A percentile compares a stretch with the other conserved stretches of the same genome.
These are phyloP conservation scores for Isoperla grammatica DNA, from an alignment of 2,888 invertebrate genomes.

Conservation along the genomic window DNA sequence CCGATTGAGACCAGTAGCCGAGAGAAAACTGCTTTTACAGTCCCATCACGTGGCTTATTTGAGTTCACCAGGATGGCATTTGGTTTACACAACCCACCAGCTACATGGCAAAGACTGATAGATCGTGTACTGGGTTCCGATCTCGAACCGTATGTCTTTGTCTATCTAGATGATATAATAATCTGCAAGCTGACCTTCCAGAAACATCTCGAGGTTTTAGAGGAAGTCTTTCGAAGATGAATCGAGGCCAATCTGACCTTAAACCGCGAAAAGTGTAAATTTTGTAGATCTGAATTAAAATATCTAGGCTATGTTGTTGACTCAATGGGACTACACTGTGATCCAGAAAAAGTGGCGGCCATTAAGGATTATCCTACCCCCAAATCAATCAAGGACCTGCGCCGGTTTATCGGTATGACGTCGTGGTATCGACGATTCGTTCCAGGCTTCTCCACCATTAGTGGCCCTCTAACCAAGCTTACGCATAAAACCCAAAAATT, in stretches of 20 bases:
- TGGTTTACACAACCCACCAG: conserved; percentile 35
- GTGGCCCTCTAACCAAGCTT: background rate
- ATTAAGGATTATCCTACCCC: conserved; percentile 31
- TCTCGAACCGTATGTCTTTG: conserved; percentile 30
- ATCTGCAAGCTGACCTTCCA: conserved; percentile 37
- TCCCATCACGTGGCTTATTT: conserved; percentile 35
- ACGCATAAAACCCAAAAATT: conserved; percentile 20
- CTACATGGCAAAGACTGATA: conserved; percentile 36
- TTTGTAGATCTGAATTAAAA: conserved; percentile 14
- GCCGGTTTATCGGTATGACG: conserved; percentile 35
- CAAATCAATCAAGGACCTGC: conserved; percentile 33
- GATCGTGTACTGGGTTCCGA: conserved; percentile 35
- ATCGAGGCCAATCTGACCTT: background rate
- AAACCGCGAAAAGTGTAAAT: conserved; percentile 7
- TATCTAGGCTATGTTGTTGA: conserved; percentile 24
- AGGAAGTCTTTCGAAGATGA: background rate
- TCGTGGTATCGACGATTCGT: conserved; percentile 36
- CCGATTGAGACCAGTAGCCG: conserved; percentile 29
- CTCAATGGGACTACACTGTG: conserved; percentile 11
- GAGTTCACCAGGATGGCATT: conserved; percentile 48
- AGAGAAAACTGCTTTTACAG: conserved; percentile 36
- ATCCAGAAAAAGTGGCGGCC: conserved; percentile 21
- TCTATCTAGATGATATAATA: conserved; percentile 36
- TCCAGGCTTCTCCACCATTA: conserved; percentile 5
- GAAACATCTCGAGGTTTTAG: conserved; percentile 31